phyloP scores from a whole-genome alignment of 1,140 invertebrate genomes.

The Lanistes nyassanus region DNA sequence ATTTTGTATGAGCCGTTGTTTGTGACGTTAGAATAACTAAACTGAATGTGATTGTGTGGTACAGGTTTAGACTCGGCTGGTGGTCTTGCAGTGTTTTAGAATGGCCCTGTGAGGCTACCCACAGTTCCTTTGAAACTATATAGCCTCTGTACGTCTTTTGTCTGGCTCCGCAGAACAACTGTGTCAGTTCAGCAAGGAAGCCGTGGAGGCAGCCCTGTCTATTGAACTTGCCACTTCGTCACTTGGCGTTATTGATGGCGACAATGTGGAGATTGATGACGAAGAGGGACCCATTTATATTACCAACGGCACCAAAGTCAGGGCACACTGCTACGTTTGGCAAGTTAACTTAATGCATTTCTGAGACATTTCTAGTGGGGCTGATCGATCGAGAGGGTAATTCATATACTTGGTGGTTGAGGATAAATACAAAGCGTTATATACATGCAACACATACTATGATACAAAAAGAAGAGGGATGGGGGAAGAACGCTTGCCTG shows the following conservation, averaged over 20 bases:
- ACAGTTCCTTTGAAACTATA: not conserved
- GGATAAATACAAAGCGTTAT: no score
- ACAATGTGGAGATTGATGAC: not conserved
- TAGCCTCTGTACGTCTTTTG: not conserved
- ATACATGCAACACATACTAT: no score
- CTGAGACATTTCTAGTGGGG: no score
- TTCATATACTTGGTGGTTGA: no score
- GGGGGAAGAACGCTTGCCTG: no score
- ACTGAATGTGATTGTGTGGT: not conserved
- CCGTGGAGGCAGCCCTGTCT: not conserved
- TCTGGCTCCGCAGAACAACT: slow-evolving; percentile 6
- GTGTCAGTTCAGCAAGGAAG: not conserved
- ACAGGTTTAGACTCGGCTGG: not conserved
- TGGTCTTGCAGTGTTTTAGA: not conserved
- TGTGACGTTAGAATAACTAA: no score
- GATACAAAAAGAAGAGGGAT: no score
- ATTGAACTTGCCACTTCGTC: not conserved
- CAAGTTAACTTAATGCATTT: not conserved
- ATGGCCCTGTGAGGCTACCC: not conserved
- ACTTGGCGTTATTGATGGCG: not conserved
- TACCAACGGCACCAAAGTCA: not conserved
- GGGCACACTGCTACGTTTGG: slow-evolving; percentile 14
- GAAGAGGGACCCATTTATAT: not conserved
- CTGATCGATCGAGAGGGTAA: no score
- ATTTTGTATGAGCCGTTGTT: no score